Conservation (phyloP, 2,888 invertebrate genomes). For the Mythimna vitellina region DNA sequence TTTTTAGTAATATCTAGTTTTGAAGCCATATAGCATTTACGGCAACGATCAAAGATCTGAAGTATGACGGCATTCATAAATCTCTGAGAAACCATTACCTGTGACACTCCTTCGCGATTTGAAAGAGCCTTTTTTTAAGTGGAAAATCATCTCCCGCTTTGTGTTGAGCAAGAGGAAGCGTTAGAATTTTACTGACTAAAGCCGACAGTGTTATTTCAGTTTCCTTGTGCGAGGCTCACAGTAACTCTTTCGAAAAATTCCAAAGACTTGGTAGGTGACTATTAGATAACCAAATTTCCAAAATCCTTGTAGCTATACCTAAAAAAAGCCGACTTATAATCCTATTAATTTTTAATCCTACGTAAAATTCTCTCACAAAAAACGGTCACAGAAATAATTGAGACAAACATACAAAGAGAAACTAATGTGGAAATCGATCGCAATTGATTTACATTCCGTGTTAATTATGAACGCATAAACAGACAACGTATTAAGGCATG, state of each 20-base stretch:
- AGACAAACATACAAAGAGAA: slow-evolving; percentile 46
- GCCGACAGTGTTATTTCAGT: too few relatives aligned
- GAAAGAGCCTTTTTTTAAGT: neutral
- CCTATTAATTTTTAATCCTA: neutral
- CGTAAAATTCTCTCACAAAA: neutral
- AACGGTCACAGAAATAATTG: slow-evolving; percentile 13
- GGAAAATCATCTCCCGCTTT: too few relatives aligned
- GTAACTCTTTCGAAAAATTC: too few relatives aligned
- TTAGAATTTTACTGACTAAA: too few relatives aligned
- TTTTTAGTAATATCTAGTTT: slow-evolving; percentile 7
- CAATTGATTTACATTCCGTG: slow-evolving; percentile 56
- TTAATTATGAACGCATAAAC: slow-evolving; percentile 63
- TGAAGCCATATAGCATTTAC: neutral
- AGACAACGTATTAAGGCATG: slow-evolving; percentile 58
- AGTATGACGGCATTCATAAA: neutral
- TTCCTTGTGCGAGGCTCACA: too few relatives aligned
- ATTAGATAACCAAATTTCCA: neutral
- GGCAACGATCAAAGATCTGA: neutral
- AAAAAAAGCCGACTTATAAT: neutral
- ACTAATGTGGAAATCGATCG: slow-evolving; percentile 46
- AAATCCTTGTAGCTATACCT: neutral
- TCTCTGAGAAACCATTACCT: neutral
- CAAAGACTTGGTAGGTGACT: neutral
- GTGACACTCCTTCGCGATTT: neutral
- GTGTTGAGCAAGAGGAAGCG: too few relatives aligned